phyloP scores from a whole-genome alignment of 2,797 vertebrate species.

The Sebastolobus alascanus region DNA sequence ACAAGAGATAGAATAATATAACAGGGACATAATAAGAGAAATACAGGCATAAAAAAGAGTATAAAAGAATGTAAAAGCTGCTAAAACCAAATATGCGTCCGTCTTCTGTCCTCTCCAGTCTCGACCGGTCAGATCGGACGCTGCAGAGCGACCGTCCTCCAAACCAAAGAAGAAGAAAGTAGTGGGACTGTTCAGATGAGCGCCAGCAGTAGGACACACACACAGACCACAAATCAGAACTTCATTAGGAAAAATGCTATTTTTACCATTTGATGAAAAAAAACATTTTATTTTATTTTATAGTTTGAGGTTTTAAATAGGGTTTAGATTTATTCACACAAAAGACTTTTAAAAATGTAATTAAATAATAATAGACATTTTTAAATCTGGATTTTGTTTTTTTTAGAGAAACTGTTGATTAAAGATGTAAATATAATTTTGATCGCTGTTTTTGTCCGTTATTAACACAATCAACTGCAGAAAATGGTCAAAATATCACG shows the following conservation, averaged over 20 bases:
- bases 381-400: not conserved
- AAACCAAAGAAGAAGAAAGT: constrained; percentile 86
- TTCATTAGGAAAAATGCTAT: not conserved
- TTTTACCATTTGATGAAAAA: not conserved
- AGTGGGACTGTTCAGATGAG: constrained; percentile 83
- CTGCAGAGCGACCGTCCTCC: constrained; percentile 47
- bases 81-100: not conserved
- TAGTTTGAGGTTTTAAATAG: constrained; percentile 11
- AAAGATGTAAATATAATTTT: constrained; percentile 5
- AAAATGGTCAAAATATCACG: not conserved
- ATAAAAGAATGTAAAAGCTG: not conserved
- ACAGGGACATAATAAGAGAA: not conserved
- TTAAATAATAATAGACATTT: not conserved
- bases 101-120: constrained; percentile 41
- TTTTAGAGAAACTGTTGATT: constrained; percentile 15
- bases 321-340: not conserved
- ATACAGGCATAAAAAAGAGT: not conserved
- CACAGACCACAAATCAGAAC: not conserved
- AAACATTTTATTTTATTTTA: not conserved
- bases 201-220: not conserved
- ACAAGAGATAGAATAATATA: not conserved
- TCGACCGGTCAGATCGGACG: not conserved
- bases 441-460: not conserved
- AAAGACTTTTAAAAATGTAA: not conserved
- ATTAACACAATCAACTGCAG: not conserved